Percentiles rank a stretch among this genome's conserved stretches.
Conservation (phyloP, 2,888 invertebrate species). For the Tolmerus cingulatus region DNA sequence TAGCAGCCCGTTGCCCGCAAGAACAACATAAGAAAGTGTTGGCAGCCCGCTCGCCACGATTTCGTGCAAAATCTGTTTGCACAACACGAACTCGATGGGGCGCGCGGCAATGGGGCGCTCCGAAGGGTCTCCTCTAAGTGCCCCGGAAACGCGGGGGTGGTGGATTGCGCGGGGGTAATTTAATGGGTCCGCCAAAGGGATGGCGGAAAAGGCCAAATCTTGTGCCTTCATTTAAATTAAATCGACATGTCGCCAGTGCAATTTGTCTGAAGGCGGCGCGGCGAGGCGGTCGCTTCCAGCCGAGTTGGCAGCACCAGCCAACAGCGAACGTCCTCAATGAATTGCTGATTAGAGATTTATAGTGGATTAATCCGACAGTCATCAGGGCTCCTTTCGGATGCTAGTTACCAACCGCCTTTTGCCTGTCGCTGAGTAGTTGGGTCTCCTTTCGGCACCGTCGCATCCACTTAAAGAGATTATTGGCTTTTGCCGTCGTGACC, state of each 20-base stretch:
- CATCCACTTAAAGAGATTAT: conserved; percentile 12
- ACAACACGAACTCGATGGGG: neutral
- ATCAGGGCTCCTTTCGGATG: neutral
- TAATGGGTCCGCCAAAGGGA: neutral
- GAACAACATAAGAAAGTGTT: conserved; percentile 8
- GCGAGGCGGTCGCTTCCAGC: conserved; percentile 10
- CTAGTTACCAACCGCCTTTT: neutral
- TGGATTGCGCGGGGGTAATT: neutral
- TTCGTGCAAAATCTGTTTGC: neutral
- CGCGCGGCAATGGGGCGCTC: neutral
- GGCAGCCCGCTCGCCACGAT: neutral
- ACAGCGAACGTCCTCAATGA: conserved; percentile 22
- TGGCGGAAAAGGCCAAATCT: conserved; percentile 4
- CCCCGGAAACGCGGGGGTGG: neutral
- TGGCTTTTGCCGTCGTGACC: conserved; percentile 31
- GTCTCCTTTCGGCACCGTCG: conserved; percentile 7
- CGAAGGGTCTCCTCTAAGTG: neutral
- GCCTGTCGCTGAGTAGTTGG: neutral
- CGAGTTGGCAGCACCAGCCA: neutral
- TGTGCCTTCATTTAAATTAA: conserved; percentile 37
- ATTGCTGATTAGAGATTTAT: conserved; percentile 38
- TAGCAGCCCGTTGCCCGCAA: conserved; percentile 8
- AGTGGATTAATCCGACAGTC: conserved; percentile 20
- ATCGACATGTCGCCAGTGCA: conserved; percentile 45
- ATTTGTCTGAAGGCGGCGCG: conserved; percentile 27